Evolutionary conservation across 2,113 vertebrate genomes (phyloP).

Genomic region (Channa maculata): DNA sequence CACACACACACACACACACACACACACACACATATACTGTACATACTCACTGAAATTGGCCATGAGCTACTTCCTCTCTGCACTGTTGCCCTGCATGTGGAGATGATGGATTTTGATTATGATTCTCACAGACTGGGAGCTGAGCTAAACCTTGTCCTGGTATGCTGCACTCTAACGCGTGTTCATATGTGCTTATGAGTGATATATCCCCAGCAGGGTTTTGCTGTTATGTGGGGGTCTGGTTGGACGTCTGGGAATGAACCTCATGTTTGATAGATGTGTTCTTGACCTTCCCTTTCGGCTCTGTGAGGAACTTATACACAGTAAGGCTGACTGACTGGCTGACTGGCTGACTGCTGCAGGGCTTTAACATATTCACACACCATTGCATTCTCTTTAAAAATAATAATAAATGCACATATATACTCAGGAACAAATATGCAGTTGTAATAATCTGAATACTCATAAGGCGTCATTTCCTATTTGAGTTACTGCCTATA

Average conservation of each 20-base stretch:
- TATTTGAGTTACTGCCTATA: slow-evolving; percentile 26
- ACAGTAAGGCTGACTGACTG: slow-evolving; percentile 9
- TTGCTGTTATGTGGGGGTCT: slow-evolving; percentile 5
- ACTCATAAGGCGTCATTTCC: slow-evolving; percentile 43
- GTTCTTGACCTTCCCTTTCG: background rate
- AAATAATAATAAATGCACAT: background rate
- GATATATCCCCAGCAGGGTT: background rate
- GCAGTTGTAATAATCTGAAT: slow-evolving; percentile 23
- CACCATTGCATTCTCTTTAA: background rate
- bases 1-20: background rate
- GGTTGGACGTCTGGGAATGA: background rate
- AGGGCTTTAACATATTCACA: slow-evolving; percentile 8
- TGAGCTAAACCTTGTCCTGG: slow-evolving; percentile 11
- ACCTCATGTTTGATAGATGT: slow-evolving; percentile 20
- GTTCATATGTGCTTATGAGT: background rate
- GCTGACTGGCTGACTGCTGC: background rate
- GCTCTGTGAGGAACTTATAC: slow-evolving; percentile 1
- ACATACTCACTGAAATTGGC: background rate
- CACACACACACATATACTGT: background rate
- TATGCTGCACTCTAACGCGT: no score
- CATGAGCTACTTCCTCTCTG: slow-evolving; percentile 12
- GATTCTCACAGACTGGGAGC: slow-evolving; percentile 31
- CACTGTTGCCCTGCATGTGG: slow-evolving; percentile 25
- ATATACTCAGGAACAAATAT: background rate
- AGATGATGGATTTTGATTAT: slow-evolving; percentile 42